These are phyloP conservation scores for Nothoprocta perdicaria DNA, from an alignment of 2,113 vertebrate genomes.

Conservation along the genomic window DNA sequence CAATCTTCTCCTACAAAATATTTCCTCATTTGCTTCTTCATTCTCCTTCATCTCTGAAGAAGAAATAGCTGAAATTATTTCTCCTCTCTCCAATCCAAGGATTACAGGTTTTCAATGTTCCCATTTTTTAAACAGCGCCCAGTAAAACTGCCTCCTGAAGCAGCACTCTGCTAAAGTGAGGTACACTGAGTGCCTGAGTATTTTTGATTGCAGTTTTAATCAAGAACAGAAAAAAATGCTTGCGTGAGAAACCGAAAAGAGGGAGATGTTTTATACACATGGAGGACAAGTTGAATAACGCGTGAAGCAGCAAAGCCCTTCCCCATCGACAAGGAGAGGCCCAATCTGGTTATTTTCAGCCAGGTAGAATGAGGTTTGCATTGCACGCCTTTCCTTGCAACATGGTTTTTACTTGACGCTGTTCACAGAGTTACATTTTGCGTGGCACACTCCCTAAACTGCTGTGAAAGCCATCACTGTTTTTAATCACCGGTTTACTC, in stretches of 20 bases:
- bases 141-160: constrained; percentile 3
- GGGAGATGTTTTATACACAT: neutral
- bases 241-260: neutral
- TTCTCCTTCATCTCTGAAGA: neutral
- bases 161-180: neutral
- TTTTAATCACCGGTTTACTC: constrained; percentile 73
- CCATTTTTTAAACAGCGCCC: neutral
- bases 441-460: constrained; percentile 50
- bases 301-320: neutral
- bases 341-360: constrained; percentile 26
- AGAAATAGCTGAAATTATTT: constrained; percentile 22
- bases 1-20: neutral
- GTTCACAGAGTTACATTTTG: constrained; percentile 64
- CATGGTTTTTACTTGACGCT: constrained; percentile 64
- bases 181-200: constrained; percentile 12
- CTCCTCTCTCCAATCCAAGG: neutral
- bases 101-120: neutral
- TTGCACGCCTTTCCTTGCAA: constrained; percentile 8
- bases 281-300: neutral
- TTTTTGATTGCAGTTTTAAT: constrained; percentile 49
- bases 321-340: constrained; percentile 19
- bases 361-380: neutral
- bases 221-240: constrained; percentile 37
- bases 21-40: neutral
- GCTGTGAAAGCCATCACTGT: constrained; percentile 66